Evolutionary conservation across 1,140 invertebrate genomes (phyloP).

Genomic region (Solenopsis invicta): DNA sequence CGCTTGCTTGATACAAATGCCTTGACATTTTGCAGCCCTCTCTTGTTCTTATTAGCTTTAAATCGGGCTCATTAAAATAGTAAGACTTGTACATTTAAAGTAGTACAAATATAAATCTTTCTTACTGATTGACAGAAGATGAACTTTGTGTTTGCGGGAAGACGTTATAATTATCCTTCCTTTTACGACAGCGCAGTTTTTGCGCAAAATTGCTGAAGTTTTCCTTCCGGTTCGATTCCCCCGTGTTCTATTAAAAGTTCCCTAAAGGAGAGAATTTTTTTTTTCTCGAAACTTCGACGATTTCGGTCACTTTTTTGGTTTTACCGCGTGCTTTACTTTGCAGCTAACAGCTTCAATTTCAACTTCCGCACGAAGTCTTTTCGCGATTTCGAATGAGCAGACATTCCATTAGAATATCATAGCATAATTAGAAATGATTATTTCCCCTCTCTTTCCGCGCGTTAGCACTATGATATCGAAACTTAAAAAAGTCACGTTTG

Average conservation of each 20-base stretch:
- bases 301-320: constrained; percentile 11
- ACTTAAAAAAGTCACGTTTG: not conserved
- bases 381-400: not conserved
- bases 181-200: constrained; percentile 11
- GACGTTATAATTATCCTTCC: constrained; percentile 34
- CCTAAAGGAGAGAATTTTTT: constrained; percentile 27
- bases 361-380: not conserved
- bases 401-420: constrained; percentile 9
- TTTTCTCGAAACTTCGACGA: constrained; percentile 14
- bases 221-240: constrained; percentile 35
- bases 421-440: not conserved
- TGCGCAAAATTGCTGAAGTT: constrained; percentile 27
- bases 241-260: constrained; percentile 54
- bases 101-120: constrained; percentile 33
- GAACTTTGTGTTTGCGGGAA: constrained; percentile 27
- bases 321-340: not conserved
- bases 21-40: constrained; percentile 1
- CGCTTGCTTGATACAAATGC: not conserved
- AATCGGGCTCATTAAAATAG: constrained; percentile 9
- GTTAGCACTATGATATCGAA: constrained; percentile 2
- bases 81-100: constrained; percentile 7
- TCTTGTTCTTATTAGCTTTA: not conserved
- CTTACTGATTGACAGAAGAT: constrained; percentile 16
- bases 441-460: not conserved
- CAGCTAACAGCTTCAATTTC: constrained; percentile 31